Evolutionary conservation across 2,888 invertebrate genomes (phyloP).

Genomic region (Pinctada fucata): DNA sequence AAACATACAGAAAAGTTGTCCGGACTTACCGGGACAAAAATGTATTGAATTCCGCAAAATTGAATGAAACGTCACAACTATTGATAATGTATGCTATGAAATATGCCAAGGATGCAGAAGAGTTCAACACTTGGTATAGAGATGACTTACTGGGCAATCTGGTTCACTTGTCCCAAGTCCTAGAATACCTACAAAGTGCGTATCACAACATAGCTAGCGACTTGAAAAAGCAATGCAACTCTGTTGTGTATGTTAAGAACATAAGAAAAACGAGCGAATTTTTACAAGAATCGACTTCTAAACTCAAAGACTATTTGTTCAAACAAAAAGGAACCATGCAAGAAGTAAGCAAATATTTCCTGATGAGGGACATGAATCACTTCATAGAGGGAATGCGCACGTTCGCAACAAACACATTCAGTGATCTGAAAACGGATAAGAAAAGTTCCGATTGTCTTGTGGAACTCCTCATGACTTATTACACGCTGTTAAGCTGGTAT

Average conservation of each 20-base stretch:
- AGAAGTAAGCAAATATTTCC: background rate
- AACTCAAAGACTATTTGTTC: background rate
- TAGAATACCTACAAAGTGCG: background rate
- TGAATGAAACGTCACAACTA: background rate
- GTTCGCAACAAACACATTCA: conserved; percentile 15
- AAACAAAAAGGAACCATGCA: background rate
- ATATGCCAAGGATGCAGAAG: background rate
- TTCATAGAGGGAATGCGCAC: conserved; percentile 13
- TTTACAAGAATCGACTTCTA: background rate
- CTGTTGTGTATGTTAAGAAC: conserved; percentile 1
- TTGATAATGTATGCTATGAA: background rate
- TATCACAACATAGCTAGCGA: background rate
- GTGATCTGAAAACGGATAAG: background rate
- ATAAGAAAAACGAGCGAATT: background rate
- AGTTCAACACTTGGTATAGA: background rate
- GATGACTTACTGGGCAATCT: conserved; percentile 1
- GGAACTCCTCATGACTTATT: background rate
- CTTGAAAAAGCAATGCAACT: conserved; percentile 6
- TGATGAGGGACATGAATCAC: conserved; percentile 4
- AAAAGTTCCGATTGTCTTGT: background rate
- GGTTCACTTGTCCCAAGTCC: background rate
- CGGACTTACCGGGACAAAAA: background rate
- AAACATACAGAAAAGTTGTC: background rate
- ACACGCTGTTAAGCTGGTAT: background rate
- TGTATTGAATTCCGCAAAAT: background rate